Evolutionary conservation across 2,888 invertebrate species (phyloP).

Genomic region (Platynereis dumerilii): DNA sequence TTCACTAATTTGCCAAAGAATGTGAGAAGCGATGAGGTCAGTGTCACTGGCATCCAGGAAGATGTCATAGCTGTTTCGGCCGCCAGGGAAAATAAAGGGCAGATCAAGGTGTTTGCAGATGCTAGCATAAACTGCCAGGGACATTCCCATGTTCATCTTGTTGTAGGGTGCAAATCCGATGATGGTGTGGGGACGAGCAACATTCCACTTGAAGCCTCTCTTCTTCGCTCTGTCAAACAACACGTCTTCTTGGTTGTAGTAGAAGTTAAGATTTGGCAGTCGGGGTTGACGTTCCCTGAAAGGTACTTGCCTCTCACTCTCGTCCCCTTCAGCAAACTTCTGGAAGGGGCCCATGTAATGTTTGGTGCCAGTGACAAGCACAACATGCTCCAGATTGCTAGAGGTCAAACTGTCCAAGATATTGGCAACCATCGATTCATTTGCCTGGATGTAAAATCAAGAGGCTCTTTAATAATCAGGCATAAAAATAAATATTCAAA

Average conservation of each 20-base stretch:
- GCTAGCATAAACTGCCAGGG: not conserved
- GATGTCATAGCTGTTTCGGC: not conserved
- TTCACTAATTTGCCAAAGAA: not conserved
- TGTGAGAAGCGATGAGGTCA: not conserved
- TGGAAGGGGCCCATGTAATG: slow-evolving; percentile 2
- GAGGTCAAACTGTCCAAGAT: no score
- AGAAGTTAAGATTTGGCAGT: not conserved
- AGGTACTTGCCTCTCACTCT: not conserved
- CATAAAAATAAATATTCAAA: no score
- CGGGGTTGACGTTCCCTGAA: slow-evolving; percentile 5
- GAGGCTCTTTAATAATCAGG: no score
- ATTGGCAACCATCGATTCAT: no score
- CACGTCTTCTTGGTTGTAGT: slow-evolving; percentile 1
- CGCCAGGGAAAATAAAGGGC: slow-evolving; percentile 5
- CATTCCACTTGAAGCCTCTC: slow-evolving; percentile 5
- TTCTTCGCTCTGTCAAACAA: slow-evolving; percentile 1
- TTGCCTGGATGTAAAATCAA: no score
- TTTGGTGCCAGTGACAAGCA: slow-evolving; percentile 9
- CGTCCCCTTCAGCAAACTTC: not conserved
- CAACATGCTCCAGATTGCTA: not conserved
- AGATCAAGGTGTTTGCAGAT: slow-evolving; percentile 1
- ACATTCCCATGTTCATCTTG: slow-evolving; percentile 7
- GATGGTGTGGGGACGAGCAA: slow-evolving; percentile 3
- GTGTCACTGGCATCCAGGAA: slow-evolving; percentile 1
- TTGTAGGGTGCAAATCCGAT: slow-evolving; percentile 8